phyloP scores from a whole-genome alignment of 2,888 invertebrate genomes.

The Adelognathus sp. region DNA sequence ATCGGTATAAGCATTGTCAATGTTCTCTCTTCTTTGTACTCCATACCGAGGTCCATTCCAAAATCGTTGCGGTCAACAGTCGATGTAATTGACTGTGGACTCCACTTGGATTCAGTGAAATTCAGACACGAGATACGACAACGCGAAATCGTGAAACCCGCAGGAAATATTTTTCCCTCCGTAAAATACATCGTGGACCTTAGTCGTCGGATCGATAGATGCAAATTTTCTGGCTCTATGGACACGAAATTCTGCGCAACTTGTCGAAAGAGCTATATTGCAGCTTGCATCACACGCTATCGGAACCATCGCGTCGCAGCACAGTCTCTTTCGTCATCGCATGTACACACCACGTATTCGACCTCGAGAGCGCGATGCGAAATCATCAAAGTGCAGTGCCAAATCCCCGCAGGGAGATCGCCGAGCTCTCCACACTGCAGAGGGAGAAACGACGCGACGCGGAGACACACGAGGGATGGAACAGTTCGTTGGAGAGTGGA shows the following conservation, averaged over 20 bases:
- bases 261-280: constrained; percentile 1
- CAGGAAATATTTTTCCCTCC: not conserved
- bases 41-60: no score
- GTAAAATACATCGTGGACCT: not conserved
- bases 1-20: no score
- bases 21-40: no score
- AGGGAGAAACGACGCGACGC: not conserved
- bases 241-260: not conserved
- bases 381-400: constrained; percentile 57
- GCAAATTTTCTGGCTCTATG: constrained; percentile 12
- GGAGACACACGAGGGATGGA: constrained; percentile 20
- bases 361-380: constrained; percentile 33
- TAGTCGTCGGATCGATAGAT: not conserved
- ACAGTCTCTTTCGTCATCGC: constrained; percentile 1
- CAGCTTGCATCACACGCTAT: no score
- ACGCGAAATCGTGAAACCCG: not conserved
- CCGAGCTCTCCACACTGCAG: constrained; percentile 14
- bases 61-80: no score
- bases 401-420: constrained; percentile 54
- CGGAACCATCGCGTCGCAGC: not conserved
- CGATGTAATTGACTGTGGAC: no score
- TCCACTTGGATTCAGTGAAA: not conserved
- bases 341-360: constrained; percentile 34
- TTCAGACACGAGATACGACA: not conserved
- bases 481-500: not conserved